Evolutionary conservation across 2,113 vertebrate species (phyloP).

Genomic region (Arothron firmamentum): DNA sequence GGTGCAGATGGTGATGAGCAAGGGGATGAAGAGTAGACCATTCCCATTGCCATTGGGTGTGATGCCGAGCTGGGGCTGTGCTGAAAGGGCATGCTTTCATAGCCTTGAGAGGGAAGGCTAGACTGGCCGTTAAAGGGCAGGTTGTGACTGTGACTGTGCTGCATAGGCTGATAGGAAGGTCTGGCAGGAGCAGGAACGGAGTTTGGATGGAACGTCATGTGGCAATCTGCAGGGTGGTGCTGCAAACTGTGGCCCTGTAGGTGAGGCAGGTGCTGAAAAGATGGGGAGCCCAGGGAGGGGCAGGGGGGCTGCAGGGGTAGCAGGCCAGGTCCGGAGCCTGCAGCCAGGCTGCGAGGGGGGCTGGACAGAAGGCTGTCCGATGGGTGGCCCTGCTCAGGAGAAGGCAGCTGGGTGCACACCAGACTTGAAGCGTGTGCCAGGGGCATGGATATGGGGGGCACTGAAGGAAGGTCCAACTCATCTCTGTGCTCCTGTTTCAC

Average conservation of each 20-base stretch:
- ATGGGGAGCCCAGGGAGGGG: constrained; percentile 80
- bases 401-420: constrained; percentile 83
- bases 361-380: constrained; percentile 82
- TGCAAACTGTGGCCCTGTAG: constrained; percentile 84
- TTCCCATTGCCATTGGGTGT: constrained; percentile 81
- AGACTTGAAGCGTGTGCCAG: constrained; percentile 75
- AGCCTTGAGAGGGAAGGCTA: constrained; percentile 85
- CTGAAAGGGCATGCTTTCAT: constrained; percentile 85
- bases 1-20: constrained; percentile 65
- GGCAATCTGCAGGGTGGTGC: constrained; percentile 84
- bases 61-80: constrained; percentile 78
- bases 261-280: constrained; percentile 86
- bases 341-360: constrained; percentile 81
- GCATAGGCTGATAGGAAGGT: constrained; percentile 87
- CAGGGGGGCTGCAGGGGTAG: constrained; percentile 78
- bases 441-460: constrained; percentile 79
- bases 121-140: constrained; percentile 86
- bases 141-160: constrained; percentile 71
- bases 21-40: constrained; percentile 85
- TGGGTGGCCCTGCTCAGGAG: constrained; percentile 83
- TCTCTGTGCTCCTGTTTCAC: constrained; percentile 95
- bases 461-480: constrained; percentile 82
- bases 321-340: constrained; percentile 82
- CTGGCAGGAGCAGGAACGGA: constrained; percentile 76
- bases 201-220: constrained; percentile 84